Conservation (phyloP, 2,888 invertebrate genomes). For the Monoplex corrugatus region DNA sequence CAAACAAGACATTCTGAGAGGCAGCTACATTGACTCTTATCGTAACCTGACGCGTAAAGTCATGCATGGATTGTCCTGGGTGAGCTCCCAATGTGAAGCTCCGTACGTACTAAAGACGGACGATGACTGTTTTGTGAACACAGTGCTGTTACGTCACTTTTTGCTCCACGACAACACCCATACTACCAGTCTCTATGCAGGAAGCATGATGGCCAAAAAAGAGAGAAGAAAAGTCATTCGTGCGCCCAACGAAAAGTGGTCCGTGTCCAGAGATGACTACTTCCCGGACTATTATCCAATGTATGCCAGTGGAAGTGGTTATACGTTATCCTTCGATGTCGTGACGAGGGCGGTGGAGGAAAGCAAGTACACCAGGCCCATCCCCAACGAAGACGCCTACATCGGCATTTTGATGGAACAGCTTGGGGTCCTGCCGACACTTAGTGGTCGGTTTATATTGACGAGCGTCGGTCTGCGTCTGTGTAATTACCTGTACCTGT, state of each 20-base stretch:
- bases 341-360: constrained; percentile 65
- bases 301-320: constrained; percentile 80
- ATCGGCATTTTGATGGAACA: constrained; percentile 75
- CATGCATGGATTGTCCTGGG: constrained; percentile 76
- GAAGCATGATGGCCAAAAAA: constrained; percentile 67
- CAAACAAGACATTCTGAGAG: constrained; percentile 72
- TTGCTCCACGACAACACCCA: constrained; percentile 62
- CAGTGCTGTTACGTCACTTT: constrained; percentile 66
- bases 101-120: constrained; percentile 77
- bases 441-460: constrained; percentile 76
- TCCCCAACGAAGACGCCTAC: constrained; percentile 81
- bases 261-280: constrained; percentile 72
- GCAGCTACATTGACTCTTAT: constrained; percentile 77
- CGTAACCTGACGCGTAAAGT: constrained; percentile 78
- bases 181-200: constrained; percentile 73
- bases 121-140: constrained; percentile 79
- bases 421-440: constrained; percentile 68
- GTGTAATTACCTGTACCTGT: constrained; percentile 79
- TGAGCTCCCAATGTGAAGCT: constrained; percentile 63
- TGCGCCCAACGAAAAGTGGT: constrained; percentile 74
- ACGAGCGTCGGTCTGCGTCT: constrained; percentile 71
- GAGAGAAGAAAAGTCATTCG: constrained; percentile 73
- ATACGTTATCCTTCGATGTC: constrained; percentile 76
- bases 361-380: constrained; percentile 66
- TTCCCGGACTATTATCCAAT: constrained; percentile 71